Percentiles rank a stretch among this genome's conserved stretches.
Conservation (phyloP, 2,113 vertebrate species). For the Megaceryle maxima region DNA sequence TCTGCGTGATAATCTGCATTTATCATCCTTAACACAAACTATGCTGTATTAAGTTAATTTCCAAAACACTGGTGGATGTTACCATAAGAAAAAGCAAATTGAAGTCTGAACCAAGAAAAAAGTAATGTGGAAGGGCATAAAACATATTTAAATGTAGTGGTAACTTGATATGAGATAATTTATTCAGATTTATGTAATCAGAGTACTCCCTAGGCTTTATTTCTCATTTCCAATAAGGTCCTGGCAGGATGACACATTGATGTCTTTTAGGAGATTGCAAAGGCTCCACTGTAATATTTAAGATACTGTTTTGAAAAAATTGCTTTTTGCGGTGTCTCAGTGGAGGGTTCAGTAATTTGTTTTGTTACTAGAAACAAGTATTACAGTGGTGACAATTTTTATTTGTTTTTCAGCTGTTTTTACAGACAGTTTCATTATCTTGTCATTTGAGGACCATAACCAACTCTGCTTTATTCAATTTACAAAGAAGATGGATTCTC, state of each 20-base stretch:
- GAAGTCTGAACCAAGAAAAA: neutral
- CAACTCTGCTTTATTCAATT: conserved; percentile 90
- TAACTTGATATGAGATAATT: conserved; percentile 39
- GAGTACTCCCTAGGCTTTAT: conserved; percentile 40
- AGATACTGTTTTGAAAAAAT: conserved; percentile 42
- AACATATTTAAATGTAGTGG: neutral
- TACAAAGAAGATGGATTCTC: conserved; percentile 82
- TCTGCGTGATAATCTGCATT: neutral
- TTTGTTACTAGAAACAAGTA: conserved; percentile 5
- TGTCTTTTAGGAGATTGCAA: conserved; percentile 54
- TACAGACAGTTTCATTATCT: conserved; percentile 87
- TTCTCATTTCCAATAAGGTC: conserved; percentile 52
- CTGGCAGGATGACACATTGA: conserved; percentile 30
- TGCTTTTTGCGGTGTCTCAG: conserved; percentile 34
- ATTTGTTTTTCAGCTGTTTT: conserved; percentile 83
- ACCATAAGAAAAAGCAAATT: neutral
- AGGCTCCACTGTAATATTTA: conserved; percentile 39
- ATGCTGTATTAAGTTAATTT: neutral
- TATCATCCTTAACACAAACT: neutral
- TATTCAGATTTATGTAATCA: conserved; percentile 40
- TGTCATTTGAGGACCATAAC: conserved; percentile 89
- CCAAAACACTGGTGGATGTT: neutral
- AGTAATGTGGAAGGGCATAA: neutral
- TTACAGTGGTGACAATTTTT: conserved; percentile 32
- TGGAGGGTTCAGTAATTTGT: conserved; percentile 12